Evolutionary conservation across 2,888 invertebrate species (phyloP).

Genomic region (Agrilus biguttatus): DNA sequence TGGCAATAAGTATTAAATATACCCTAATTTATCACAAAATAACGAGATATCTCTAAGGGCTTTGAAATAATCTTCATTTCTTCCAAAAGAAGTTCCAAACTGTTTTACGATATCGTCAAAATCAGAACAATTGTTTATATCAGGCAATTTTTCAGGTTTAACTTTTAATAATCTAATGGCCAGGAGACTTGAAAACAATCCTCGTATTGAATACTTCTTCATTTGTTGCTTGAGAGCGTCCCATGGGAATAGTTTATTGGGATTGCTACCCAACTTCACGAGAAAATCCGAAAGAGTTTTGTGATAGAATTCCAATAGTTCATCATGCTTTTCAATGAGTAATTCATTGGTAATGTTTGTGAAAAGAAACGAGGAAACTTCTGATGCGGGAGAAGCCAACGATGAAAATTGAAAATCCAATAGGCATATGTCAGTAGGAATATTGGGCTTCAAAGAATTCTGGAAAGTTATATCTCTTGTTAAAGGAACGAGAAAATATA

Average conservation of each 20-base stretch:
- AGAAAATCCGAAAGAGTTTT: slow-evolving; percentile 11
- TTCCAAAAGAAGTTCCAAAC: slow-evolving; percentile 1
- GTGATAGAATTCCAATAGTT: slow-evolving; percentile 15
- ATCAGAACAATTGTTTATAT: background rate
- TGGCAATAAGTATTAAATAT: slow-evolving; percentile 1
- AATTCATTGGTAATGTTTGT: slow-evolving; percentile 10
- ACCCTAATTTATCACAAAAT: slow-evolving; percentile 4
- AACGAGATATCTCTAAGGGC: slow-evolving; percentile 1
- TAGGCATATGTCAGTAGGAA: slow-evolving; percentile 13
- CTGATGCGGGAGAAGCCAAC: slow-evolving; percentile 13
- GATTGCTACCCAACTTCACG: slow-evolving; percentile 13
- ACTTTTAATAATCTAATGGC: slow-evolving; percentile 8
- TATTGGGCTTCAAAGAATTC: slow-evolving; percentile 6
- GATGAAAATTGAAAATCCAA: slow-evolving; percentile 18
- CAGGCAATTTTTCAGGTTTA: slow-evolving; percentile 7
- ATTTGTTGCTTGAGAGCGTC: slow-evolving; percentile 5
- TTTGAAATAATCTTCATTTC: slow-evolving; percentile 1
- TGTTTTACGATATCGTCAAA: background rate
- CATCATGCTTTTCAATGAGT: slow-evolving; percentile 11
- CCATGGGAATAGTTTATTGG: slow-evolving; percentile 12
- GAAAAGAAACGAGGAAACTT: slow-evolving; percentile 17
- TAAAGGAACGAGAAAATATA: background rate
- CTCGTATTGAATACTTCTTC: slow-evolving; percentile 6
- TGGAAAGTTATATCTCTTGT: slow-evolving; percentile 5
- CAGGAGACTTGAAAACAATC: slow-evolving; percentile 4